Conservation (phyloP, 2,888 invertebrate species). For the Campoletis raptor region DNA sequence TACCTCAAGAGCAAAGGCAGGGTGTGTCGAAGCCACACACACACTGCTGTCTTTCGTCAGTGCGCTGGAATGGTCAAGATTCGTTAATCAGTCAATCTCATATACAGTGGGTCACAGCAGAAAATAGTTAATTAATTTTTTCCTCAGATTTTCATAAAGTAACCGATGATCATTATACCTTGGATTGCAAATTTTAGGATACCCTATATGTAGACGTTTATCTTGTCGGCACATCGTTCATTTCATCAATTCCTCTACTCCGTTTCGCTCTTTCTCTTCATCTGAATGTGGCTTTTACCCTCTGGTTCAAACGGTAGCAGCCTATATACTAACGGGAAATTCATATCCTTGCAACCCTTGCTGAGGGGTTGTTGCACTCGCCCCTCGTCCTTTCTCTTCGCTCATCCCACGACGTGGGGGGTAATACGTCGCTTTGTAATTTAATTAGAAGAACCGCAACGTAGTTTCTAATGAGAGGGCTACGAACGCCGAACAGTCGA, state of each 20-base stretch:
- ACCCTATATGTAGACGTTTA: neutral
- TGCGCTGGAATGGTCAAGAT: neutral
- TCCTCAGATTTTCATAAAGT: neutral
- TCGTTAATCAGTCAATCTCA: neutral
- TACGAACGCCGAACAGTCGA: constrained; percentile 39
- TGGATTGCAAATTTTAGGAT: neutral
- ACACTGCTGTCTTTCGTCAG: neutral
- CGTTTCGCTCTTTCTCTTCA: constrained; percentile 1
- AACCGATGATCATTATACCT: neutral
- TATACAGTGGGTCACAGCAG: neutral
- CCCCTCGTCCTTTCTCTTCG: constrained; percentile 8
- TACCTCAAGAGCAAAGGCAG: neutral
- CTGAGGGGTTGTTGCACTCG: constrained; percentile 38
- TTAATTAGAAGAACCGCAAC: constrained; percentile 74
- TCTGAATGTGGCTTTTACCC: constrained; percentile 33
- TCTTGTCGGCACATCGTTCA: constrained; percentile 11
- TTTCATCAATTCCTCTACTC: neutral
- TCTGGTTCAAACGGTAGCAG: constrained; percentile 46
- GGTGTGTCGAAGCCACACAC: neutral
- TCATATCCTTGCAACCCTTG: constrained; percentile 50
- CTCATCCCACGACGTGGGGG: constrained; percentile 12
- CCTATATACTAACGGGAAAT: constrained; percentile 38
- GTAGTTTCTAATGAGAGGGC: constrained; percentile 72
- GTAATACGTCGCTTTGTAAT: constrained; percentile 71
- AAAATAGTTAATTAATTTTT: neutral